These are phyloP conservation scores for Calvadosia cruxmelitensis DNA, from an alignment of 30 jellyfish, hydroid and myxozoan species.

Conservation along the genomic window DNA sequence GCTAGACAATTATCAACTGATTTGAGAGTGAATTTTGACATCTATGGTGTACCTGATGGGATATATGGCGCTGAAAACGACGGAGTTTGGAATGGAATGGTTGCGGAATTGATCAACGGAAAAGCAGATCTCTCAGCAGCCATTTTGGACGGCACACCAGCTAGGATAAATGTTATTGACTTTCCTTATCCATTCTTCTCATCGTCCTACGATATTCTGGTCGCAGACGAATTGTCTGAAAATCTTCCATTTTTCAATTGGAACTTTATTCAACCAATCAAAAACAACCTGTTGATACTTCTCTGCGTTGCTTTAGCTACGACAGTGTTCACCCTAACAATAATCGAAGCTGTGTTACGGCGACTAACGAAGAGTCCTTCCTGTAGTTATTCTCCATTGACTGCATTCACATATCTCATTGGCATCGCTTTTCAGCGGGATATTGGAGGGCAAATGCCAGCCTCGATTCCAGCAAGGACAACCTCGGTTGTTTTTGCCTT, in stretches of 20 bases:
- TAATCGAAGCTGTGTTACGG: not conserved
- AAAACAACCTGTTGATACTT: not conserved
- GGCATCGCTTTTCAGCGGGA: constrained; percentile 14
- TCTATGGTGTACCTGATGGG: constrained; percentile 3
- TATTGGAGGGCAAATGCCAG: constrained; percentile 13
- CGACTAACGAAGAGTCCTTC: not conserved
- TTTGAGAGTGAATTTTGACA: not conserved
- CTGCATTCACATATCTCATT: not conserved
- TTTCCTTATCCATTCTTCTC: not conserved
- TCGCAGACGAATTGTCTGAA: not conserved
- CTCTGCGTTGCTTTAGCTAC: not conserved
- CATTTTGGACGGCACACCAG: not conserved
- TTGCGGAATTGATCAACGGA: constrained; percentile 2
- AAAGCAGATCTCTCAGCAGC: constrained; percentile 12
- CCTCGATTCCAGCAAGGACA: not conserved
- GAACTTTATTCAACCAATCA: not conserved
- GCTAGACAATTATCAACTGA: not conserved
- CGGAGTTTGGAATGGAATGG: constrained; percentile 13
- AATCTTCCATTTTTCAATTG: not conserved
- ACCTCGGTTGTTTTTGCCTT: not conserved
- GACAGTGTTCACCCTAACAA: not conserved
- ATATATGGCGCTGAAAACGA: not conserved
- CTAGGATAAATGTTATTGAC: constrained; percentile 6
- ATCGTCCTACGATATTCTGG: not conserved
- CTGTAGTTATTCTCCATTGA: not conserved